These are phyloP conservation scores for Limnephilus auricula DNA, from an alignment of 2,888 invertebrate genomes.

Conservation along the genomic window DNA sequence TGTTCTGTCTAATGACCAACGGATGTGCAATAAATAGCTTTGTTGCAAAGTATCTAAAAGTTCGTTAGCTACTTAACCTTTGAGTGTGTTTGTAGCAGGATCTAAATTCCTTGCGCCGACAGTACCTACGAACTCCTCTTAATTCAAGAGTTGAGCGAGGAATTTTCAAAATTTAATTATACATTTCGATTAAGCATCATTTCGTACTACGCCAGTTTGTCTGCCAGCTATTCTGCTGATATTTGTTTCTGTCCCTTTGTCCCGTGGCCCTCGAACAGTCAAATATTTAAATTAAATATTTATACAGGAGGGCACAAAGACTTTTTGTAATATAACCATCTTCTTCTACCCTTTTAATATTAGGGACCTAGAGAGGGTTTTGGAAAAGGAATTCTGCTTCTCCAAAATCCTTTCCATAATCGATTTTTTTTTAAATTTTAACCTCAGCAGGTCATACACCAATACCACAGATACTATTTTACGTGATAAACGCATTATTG, in stretches of 20 bases:
- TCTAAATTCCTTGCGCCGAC: background rate
- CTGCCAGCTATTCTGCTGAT: constrained; percentile 32
- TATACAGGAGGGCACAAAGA: background rate
- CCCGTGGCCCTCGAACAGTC: background rate
- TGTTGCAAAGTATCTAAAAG: no score
- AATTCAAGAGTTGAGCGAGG: background rate
- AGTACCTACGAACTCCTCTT: background rate
- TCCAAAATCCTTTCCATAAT: no score
- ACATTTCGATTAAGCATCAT: constrained; percentile 42
- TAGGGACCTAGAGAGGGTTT: no score
- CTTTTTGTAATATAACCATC: background rate
- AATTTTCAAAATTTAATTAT: constrained; percentile 35
- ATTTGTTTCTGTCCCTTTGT: constrained; percentile 18
- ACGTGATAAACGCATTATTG: no score
- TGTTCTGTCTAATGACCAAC: no score
- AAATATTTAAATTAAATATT: background rate
- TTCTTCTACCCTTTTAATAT: background rate
- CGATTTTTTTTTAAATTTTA: no score
- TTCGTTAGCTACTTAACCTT: background rate
- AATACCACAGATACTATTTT: no score
- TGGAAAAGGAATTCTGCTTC: no score
- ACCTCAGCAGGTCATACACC: no score
- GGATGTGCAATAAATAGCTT: no score
- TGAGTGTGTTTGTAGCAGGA: background rate
- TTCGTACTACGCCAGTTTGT: constrained; percentile 8